Evolutionary conservation across 2,888 invertebrate species (phyloP).

Genomic region (Agapetus fuscipes): DNA sequence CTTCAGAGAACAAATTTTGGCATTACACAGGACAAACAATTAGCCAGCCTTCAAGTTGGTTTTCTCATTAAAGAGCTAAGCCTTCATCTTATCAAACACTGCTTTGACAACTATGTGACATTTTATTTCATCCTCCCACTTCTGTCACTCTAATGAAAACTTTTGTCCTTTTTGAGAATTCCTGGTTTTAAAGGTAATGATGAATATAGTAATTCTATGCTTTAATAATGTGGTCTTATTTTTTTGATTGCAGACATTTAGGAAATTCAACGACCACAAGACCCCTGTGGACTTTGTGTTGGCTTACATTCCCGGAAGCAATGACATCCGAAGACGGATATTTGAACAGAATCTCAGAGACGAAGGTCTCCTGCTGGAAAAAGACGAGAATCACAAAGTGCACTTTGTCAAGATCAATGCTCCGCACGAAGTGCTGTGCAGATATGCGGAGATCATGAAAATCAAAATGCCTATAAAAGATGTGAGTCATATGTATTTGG

Average conservation of each 20-base stretch:
- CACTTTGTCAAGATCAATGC: constrained; percentile 67
- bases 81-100: no score
- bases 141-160: no score
- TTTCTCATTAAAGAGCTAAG: no score
- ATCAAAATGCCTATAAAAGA: constrained; percentile 67
- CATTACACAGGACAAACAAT: no score
- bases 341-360: constrained; percentile 53
- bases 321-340: constrained; percentile 36
- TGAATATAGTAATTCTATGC: no score
- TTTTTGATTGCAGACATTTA: constrained; percentile 38
- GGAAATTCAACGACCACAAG: constrained; percentile 42
- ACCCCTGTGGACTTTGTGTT: constrained; percentile 51
- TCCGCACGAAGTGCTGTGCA: constrained; percentile 56
- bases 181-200: no score
- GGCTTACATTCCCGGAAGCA: constrained; percentile 40
- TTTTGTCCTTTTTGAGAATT: no score
- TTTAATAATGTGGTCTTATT: background rate
- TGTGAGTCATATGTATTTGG: no score
- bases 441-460: constrained; percentile 69
- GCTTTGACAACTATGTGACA: no score
- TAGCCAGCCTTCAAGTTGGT: no score
- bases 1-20: no score
- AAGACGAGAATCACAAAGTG: constrained; percentile 51
- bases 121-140: no score
- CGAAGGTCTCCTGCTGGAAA: constrained; percentile 52